Evolutionary conservation across 2,113 vertebrate species (phyloP), one percentile per base, ranked within the genome.

Genomic region (Pelmatolapia mariae): DNA sequence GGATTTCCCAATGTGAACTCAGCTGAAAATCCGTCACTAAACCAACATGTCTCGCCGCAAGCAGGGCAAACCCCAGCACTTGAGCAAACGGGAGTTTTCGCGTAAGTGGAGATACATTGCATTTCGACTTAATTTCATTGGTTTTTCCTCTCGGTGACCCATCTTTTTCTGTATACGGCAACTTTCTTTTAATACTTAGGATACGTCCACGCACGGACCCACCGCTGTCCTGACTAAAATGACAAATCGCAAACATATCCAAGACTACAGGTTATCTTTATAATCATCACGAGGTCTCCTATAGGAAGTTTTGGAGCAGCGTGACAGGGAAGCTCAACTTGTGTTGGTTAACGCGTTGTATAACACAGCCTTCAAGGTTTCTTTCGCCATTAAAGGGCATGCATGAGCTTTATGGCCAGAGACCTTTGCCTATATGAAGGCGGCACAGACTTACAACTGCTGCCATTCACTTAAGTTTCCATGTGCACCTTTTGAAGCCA

Each of bases 11-110:
- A 96, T 96, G 95, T 96, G 95, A 95, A 92, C 93, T 92, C 89
- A 90, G 92, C 92, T 82, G 91, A 92, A 68, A 82, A 94, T 96
- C 95, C 96, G 94, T 96, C 97, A 95, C 96, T 96, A 89, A 91
- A 95, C 97, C 96, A 97, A 97, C 97, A 99, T 99, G 98, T 99
- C 98, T 98, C 98, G 98, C 97, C 98, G 98, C 97, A 99, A 99
- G 98, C 98, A 99, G 97, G 98, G 98, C 97, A 99, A 98, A 97
- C 98, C 98, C 95, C 98, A 98, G 98, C 98, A 99, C 98, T 98
- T 99, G 98, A 99, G 98, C 98, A 99, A 98, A 97, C 97, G 98
- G 98, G 98, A 98, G 97, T 98, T 99, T 97, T 98, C 98, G 96
- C 98, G 98, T 99, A 98, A 99, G 98, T 99, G 97, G 93, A 94